Evolutionary conservation across 2,113 vertebrate genomes (phyloP).

Genomic region (Pteropus alecto): DNA sequence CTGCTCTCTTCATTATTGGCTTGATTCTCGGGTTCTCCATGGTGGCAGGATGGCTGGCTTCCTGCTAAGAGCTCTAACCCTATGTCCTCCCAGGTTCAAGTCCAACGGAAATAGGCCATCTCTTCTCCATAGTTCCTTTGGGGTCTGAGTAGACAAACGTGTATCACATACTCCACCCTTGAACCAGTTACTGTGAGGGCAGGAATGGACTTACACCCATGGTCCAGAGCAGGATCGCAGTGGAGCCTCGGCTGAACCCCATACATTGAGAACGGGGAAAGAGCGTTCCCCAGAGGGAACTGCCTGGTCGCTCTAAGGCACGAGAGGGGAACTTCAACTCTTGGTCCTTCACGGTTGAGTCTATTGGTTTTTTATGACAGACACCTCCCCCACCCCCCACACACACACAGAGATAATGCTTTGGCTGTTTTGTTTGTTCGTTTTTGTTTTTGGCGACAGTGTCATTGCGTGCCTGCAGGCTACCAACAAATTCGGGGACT

Average conservation of each 20-base stretch:
- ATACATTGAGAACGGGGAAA: rapidly evolving
- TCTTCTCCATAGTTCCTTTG: neutral
- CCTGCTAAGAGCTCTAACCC: neutral
- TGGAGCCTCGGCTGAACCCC: neutral
- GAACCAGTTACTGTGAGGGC: neutral
- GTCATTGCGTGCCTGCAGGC: neutral
- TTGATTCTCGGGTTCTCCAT: neutral
- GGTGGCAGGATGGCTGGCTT: neutral
- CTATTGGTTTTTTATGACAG: neutral
- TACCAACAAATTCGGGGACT: neutral
- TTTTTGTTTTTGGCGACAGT: rapidly evolving
- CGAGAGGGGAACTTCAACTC: neutral
- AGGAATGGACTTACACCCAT: neutral
- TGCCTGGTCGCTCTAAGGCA: neutral
- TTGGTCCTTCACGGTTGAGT: neutral
- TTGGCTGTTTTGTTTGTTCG: neutral
- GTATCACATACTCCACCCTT: neutral
- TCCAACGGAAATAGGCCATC: neutral
- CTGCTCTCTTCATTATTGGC: neutral
- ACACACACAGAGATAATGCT: neutral
- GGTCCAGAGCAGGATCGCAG: rapidly evolving
- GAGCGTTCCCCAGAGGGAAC: neutral
- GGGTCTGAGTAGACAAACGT: neutral
- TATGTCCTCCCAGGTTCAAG: neutral
- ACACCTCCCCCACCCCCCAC: too few species aligned